Evolutionary conservation across 2,113 vertebrate genomes (phyloP), one percentile per base, ranked within the genome.

Genomic region (Aptenodytes forsteri): DNA sequence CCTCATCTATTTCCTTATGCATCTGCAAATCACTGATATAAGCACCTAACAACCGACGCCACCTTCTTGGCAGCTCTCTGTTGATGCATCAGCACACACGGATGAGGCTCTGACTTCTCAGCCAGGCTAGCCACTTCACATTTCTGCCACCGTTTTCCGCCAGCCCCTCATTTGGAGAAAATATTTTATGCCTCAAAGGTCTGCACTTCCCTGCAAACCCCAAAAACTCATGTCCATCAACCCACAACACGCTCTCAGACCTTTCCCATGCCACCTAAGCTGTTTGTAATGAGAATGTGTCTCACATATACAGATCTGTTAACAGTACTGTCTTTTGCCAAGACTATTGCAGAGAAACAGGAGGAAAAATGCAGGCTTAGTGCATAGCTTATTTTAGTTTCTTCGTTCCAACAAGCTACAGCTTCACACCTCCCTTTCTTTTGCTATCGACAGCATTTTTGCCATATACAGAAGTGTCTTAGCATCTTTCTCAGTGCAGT

Each of bases 401-500:
- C 82, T 54, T 86, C 88, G 66, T 94, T 92, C 64, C 85, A 94
- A 66, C 25, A 79, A 83, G 64, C 66, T 65, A 69, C 36, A 90
- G 64, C 47, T 85, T 87, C 90, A 95, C 93, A 89, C 27, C 40
- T 94, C 87, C 70, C 49, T 72, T 95, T 88, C 49, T 80, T 77
- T 73, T 70, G 42, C 71, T 50, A 47, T 90, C 58, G 6, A 16
- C 40, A 72, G 66, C 54, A 80, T 73, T 96, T 94, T 95, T 96
- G 78, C 90, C 92, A 80, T 90, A 93, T 95, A 93, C 90, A 96
- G 85, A 65, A 93, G 90, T 80, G 65, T 56, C 64, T 93, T 54
- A 76, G 77, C 67, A 62, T 85, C 49, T 46, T 90, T 76, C 42
- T 93, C 46, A 65, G 40, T 70, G 73, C 23, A 52, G 46, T 55